These are phyloP conservation scores for Chionis minor DNA, from an alignment of 2,113 vertebrate species.

Conservation along the genomic window DNA sequence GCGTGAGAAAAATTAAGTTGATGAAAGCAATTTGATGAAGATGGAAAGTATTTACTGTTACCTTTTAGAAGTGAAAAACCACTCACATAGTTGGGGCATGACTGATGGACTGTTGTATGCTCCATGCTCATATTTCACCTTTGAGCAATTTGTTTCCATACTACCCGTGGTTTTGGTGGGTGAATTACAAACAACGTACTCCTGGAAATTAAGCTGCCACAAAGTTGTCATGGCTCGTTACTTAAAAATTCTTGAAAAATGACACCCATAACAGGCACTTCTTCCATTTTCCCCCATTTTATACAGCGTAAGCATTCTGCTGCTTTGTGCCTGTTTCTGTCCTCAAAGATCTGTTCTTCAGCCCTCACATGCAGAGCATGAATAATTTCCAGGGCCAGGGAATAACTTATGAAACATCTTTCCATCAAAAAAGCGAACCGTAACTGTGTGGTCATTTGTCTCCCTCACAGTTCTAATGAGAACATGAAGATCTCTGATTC, in stretches of 20 bases:
- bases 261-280: not conserved
- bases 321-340: not conserved
- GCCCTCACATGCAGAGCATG: not conserved
- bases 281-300: not conserved
- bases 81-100: not conserved
- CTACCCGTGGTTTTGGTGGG: not conserved
- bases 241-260: not conserved
- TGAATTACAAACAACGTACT: not conserved
- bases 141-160: not conserved
- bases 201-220: not conserved
- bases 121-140: not conserved
- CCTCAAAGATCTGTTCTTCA: not conserved
- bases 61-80: not conserved
- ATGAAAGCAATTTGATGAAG: not conserved
- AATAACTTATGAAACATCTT: not conserved
- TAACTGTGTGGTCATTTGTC: not conserved
- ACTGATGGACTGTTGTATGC: not conserved
- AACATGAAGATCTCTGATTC: not conserved
- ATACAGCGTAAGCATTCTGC: accelerated
- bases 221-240: not conserved
- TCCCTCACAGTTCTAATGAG: not conserved
- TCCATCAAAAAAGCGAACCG: not conserved
- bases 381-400: not conserved
- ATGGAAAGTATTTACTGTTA: not conserved
- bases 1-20: not conserved